Base-by-base conservation (phyloP, 2,113 vertebrate species). In the Phaetusa simplex region DNA sequence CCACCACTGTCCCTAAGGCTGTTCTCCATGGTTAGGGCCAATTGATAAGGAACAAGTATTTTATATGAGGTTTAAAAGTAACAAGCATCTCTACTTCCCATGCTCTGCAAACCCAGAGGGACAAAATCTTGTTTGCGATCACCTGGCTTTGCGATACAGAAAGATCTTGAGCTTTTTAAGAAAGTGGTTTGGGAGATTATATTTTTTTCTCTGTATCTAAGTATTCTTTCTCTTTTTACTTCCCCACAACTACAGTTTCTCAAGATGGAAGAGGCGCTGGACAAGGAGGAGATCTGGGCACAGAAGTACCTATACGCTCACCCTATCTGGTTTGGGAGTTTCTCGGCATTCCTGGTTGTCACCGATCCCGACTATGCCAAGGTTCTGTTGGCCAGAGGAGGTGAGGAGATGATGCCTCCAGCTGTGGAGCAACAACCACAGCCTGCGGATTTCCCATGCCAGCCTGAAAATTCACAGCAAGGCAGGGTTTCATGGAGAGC, bases 311-410 rank as follows among this genome's bases (percentile, higher is more conserved):
- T 76, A 0, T n/a, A 76, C 2, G 98, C 97, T 29, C 98, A 96
- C 29, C 98, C 98, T 9, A 0, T 98, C 5, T 99, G 98, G 98
- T 95, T 99, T 11, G 98, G 98, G 27, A 98, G 98, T 8, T 98
- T 97, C 82, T n/a, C 76, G 2, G 96, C 90, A 8, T 9, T 86
- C 23, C 47, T 99, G 30, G 42, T 67, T 81, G 9, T 99, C 93
- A 97, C 96, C 5, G 95, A 99, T 90, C 99, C 99, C 0, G 98
- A 99, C 53, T 99, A 99, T 88, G 98, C 97, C 40, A 99, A 98
- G 91, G 89, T 85, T 47, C 10, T 99, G 22, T 78, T 99, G 84
- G 42, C 96, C 62, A 97, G 98, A 96, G 97, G 98, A 98, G 98
- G 99, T 99, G 62, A 95, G 97, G 19, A 65, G 27, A 30, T 82